Conservation (phyloP, 1,140 invertebrate genomes). For the Brachionus manjavacas region DNA sequence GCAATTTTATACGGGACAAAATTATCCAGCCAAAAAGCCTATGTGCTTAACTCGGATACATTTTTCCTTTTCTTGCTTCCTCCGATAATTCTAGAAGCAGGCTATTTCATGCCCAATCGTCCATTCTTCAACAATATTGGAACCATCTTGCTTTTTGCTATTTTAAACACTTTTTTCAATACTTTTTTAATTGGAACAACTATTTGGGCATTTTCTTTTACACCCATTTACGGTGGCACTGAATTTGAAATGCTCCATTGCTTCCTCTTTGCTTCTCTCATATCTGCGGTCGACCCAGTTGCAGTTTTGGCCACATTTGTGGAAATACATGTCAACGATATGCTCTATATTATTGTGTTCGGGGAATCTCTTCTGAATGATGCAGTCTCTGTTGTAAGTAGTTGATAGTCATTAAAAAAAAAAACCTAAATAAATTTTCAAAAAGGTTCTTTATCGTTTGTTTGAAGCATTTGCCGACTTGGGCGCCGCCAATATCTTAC, state of each 20-base stretch:
- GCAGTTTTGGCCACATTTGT: slow-evolving; percentile 90
- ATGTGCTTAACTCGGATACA: slow-evolving; percentile 51
- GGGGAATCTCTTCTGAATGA: slow-evolving; percentile 92
- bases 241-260: slow-evolving; percentile 56
- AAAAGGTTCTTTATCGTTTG: slow-evolving; percentile 52
- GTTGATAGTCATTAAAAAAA: neutral
- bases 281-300: slow-evolving; percentile 58
- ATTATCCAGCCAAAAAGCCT: slow-evolving; percentile 46
- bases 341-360: slow-evolving; percentile 97
- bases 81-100: slow-evolving; percentile 57
- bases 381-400: slow-evolving; percentile 56
- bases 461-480: slow-evolving; percentile 55
- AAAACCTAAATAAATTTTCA: neutral
- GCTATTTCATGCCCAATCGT: slow-evolving; percentile 56
- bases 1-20: slow-evolving; percentile 32
- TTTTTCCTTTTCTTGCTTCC: slow-evolving; percentile 57
- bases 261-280: slow-evolving; percentile 63
- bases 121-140: slow-evolving; percentile 57
- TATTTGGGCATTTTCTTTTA: slow-evolving; percentile 42
- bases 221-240: neutral
- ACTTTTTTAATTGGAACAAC: slow-evolving; percentile 45
- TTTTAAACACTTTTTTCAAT: slow-evolving; percentile 50
- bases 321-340: slow-evolving; percentile 95
- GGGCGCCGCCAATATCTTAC: slow-evolving; percentile 50
- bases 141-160: slow-evolving; percentile 54